Base-by-base conservation (phyloP, 1,140 invertebrate species). In the Luehdorfia chinensis region DNA sequence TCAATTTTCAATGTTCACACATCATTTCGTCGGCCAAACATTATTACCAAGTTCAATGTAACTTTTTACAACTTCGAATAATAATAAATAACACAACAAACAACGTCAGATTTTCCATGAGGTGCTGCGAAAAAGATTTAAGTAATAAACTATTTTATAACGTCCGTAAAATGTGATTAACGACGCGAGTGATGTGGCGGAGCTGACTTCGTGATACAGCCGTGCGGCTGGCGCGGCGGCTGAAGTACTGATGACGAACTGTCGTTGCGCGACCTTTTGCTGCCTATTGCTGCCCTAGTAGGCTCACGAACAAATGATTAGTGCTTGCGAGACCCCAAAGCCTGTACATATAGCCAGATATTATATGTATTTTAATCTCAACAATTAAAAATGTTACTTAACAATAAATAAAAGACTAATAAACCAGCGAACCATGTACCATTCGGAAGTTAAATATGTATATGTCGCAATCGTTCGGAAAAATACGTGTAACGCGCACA, bases 91-190 rank as follows among this genome's bases (percentile, higher is more conserved):
- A 36, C 43, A 52, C 28, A 46, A 46, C 25, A 33, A 39, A 36
- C 21, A 48, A 30, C n/a, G n/a, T 33, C 5, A 27, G 16, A 19
- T 23, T 47, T 21, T 46, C 37, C 23, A 41, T 52, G 44, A 13
- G 43, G 18, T 25, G 33, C 36, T 23, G 37, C 47, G 39, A 47
- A 53, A 46, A 51, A 47, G 39, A 47, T 55, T 55, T 59, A 55
- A 36, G 63, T 66, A 66, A 66, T 73, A 75, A 75, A 76, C 16
- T 55, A 61, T 60, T 81, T 77, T 78, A 81, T 59, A 57, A 52
- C 56, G 48, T 70, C 62, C 64, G 63, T 77, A 75, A 72, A 75
- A 67, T 60, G 55, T 62, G 64, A 50, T 75, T 77, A 73, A 76
- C 63, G 69, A 55, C 53, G 52, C 64, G 70, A 47, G 47, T 59